Percentiles rank a stretch among this genome's conserved stretches.
These are phyloP conservation scores for Glossophaga mutica DNA, from an alignment of 2,797 vertebrate genomes.

Conservation along the genomic window DNA sequence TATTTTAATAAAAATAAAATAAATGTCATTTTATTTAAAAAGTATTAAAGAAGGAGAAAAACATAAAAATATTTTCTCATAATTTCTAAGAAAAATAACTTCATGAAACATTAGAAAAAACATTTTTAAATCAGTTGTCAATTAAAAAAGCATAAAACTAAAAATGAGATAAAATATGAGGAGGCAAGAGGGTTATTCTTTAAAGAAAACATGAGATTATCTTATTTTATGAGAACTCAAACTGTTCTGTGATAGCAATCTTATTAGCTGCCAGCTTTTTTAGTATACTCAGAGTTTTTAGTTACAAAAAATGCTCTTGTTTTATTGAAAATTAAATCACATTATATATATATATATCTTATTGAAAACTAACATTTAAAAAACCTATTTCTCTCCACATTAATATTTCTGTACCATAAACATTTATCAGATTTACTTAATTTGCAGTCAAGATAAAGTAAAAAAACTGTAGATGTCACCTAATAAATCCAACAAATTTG, in stretches of 20 bases:
- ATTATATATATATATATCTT: background rate
- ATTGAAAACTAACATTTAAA: background rate
- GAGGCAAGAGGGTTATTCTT: background rate
- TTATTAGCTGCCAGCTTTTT: background rate
- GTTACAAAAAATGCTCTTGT: background rate
- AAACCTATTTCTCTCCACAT: background rate
- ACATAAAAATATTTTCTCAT: background rate
- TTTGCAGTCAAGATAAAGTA: background rate
- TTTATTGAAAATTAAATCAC: background rate
- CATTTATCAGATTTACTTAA: background rate
- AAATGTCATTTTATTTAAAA: background rate
- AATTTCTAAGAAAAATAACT: background rate
- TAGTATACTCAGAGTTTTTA: background rate
- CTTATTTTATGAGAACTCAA: background rate
- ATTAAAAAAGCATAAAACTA: background rate
- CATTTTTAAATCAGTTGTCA: background rate
- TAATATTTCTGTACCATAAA: background rate
- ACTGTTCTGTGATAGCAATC: background rate
- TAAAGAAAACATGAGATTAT: background rate
- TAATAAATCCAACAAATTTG: background rate
- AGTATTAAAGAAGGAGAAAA: background rate
- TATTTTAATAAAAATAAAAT: background rate
- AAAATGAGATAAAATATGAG: background rate
- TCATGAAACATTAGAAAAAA: background rate
- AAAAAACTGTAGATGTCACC: background rate